A percentile compares a stretch with the other conserved stretches of the same genome.
Evolutionary conservation across 2,797 vertebrate species (phyloP).

Genomic region (Poeciliopsis infans): DNA sequence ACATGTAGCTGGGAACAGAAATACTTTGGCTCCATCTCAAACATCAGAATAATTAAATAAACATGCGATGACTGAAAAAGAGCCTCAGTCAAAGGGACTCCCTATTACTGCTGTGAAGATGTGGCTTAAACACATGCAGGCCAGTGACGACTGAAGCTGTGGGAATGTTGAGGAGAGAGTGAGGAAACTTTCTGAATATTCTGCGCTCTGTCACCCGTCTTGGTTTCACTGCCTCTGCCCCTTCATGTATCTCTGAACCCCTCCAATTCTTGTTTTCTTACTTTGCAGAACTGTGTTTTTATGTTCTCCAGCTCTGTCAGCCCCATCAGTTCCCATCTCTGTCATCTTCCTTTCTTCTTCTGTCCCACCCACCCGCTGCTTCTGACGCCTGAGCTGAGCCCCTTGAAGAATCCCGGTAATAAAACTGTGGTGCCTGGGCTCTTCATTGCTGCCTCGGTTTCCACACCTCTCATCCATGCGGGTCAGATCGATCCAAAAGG

Average conservation of each 20-base stretch:
- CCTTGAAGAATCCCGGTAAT: conserved; percentile 78
- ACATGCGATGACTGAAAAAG: conserved; percentile 68
- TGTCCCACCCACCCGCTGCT: conserved; percentile 63
- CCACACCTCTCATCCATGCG: conserved; percentile 64
- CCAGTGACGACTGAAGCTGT: conserved; percentile 56
- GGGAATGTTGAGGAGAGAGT: conserved; percentile 47
- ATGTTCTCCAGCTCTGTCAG: conserved; percentile 63
- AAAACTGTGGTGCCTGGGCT: conserved; percentile 79
- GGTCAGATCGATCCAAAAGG: conserved; percentile 51
- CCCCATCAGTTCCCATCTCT: conserved; percentile 54
- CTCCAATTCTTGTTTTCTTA: conserved; percentile 51
- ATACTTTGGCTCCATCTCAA: conserved; percentile 53
- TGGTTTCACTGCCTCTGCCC: conserved; percentile 31
- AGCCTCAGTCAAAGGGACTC: conserved; percentile 74
- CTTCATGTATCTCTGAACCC: conserved; percentile 15
- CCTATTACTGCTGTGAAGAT: conserved; percentile 49
- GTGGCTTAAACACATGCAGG: conserved; percentile 40
- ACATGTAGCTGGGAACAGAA: conserved; percentile 51
- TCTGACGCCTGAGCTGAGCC: conserved; percentile 76
- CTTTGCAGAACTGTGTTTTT: conserved; percentile 44
- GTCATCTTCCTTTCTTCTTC: conserved; percentile 63
- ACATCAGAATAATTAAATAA: conserved; percentile 70
- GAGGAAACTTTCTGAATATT: conserved; percentile 55
- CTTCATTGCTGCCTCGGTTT: conserved; percentile 75
- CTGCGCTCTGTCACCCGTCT: conserved; percentile 43